Evolutionary conservation across 1,140 invertebrate species (phyloP), one percentile per base, ranked within the genome.

Genomic region (Temnothorax curvispinosus): DNA sequence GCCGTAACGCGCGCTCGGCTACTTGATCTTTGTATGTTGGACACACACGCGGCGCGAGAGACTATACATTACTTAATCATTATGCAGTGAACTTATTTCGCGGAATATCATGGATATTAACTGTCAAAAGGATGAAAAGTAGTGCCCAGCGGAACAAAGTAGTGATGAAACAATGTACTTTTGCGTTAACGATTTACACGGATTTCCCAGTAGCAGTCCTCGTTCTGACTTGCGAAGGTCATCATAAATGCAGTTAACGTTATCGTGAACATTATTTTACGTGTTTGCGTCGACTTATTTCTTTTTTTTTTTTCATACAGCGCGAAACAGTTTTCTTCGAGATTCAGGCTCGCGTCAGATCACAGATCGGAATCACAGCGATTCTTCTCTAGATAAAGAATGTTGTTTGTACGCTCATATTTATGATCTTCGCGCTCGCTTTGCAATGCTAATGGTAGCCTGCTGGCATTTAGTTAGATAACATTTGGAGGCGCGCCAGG

Each of bases 401-500:
- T 41, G 38, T 3, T 81, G 21, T 81, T 56, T 72, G 41, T 69
- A 41, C 27, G 35, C 1, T 38, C 35, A 9, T 81, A 74, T 74
- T 74, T 82, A 82, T 60, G 52, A 74, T 54, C 56, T 50, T 35
- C 69, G 50, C 64, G 3, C 38, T 32, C 65, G 7, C n/a, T 84
- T 50, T 75, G 80, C 80, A 60, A 75, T 84, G 80, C 80, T 84
- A 60, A 84, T 84, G 69, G 75, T 69, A 84, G 67, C 15, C 15
- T 38, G 67, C 41, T 60, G 80, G 54, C 41, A 38, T 74, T 60
- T 60, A 84, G 52, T 75, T 84, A 60, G 69, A 84, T 47, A 75
- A 27, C 41, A 38, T 60, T 84, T 82, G 52, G 67, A 72, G 41
- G 1, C 52, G 80, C 38, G 78, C 67, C 80, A 74, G 41, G 13